phyloP scores from a whole-genome alignment of 2,113 vertebrate genomes.

The Tragelaphus imberbis region DNA sequence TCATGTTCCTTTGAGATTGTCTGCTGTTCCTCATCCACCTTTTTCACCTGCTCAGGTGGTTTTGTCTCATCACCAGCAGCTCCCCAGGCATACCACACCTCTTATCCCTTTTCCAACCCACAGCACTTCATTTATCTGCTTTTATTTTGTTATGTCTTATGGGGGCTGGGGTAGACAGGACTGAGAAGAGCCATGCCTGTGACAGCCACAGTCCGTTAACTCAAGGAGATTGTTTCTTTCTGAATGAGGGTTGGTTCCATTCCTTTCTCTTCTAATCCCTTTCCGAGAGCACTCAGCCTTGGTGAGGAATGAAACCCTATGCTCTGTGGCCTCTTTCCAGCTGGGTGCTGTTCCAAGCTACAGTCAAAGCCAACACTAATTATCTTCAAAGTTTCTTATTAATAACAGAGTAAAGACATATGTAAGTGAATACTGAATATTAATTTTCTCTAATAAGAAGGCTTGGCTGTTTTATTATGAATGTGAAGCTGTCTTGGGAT shows the following conservation, averaged over 20 bases:
- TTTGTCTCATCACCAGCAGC: not conserved
- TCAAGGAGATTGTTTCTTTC: not conserved
- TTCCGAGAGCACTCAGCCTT: constrained; percentile 23
- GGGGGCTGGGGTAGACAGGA: not conserved
- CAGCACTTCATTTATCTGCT: not conserved
- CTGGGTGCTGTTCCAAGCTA: constrained; percentile 40
- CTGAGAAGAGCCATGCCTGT: not conserved
- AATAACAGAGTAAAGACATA: constrained; percentile 58
- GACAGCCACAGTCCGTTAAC: not conserved
- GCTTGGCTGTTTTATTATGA: not conserved
- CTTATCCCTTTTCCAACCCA: not conserved
- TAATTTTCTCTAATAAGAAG: constrained; percentile 56
- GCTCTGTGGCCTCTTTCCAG: constrained; percentile 53
- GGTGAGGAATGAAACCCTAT: constrained; percentile 25
- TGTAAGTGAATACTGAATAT: constrained; percentile 50
- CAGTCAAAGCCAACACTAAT: constrained; percentile 59
- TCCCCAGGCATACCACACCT: not conserved
- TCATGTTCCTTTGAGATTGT: fast-evolving
- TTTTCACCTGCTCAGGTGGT: not conserved
- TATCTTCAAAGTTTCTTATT: constrained; percentile 51
- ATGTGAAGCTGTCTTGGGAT: not conserved
- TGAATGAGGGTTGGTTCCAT: not conserved
- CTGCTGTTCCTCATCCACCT: not conserved
- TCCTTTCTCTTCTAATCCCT: constrained; percentile 48
- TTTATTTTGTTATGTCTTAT: not conserved